Evolutionary conservation across 2,113 vertebrate species (phyloP).

Genomic region (Scomber scombrus): DNA sequence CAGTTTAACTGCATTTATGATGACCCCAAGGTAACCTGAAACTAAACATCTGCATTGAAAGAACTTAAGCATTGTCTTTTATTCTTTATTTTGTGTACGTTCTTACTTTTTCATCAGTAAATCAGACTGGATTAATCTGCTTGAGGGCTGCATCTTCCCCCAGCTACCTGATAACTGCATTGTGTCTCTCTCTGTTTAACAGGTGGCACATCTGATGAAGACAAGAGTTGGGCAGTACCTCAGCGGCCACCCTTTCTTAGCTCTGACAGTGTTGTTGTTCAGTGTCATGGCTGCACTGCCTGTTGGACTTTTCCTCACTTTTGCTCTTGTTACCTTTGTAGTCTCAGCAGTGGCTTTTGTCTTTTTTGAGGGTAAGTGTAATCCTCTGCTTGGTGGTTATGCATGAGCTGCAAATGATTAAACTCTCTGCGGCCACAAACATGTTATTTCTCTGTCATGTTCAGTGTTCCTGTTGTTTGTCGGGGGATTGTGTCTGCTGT

Average conservation of each 20-base stretch:
- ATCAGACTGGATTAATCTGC: no score
- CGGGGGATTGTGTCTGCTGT: conserved; percentile 85
- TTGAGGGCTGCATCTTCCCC: not conserved
- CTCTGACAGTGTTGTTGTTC: conserved; percentile 88
- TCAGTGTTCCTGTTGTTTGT: conserved; percentile 87
- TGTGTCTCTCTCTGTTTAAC: conserved; percentile 24
- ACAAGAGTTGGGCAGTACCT: conserved; percentile 87
- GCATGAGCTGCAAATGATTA: not conserved
- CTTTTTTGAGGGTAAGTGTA: conserved; percentile 88
- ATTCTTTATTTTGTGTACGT: no score
- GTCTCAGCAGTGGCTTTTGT: conserved; percentile 86
- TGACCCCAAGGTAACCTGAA: conserved; percentile 69
- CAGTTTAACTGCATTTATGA: conserved; percentile 43
- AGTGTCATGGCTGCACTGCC: conserved; percentile 85
- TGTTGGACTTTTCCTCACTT: conserved; percentile 86
- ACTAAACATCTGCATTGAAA: not conserved
- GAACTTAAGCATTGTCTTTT: no score
- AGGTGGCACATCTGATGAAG: conserved; percentile 89
- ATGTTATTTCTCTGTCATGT: not conserved
- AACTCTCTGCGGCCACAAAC: no score
- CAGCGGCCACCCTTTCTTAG: conserved; percentile 87
- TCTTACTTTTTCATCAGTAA: no score
- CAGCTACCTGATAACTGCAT: not conserved
- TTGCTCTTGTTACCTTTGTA: conserved; percentile 85
- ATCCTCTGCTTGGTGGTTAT: no score